These are phyloP conservation scores for Cisticola juncidis DNA, from an alignment of 2,113 vertebrate genomes.

Conservation along the genomic window DNA sequence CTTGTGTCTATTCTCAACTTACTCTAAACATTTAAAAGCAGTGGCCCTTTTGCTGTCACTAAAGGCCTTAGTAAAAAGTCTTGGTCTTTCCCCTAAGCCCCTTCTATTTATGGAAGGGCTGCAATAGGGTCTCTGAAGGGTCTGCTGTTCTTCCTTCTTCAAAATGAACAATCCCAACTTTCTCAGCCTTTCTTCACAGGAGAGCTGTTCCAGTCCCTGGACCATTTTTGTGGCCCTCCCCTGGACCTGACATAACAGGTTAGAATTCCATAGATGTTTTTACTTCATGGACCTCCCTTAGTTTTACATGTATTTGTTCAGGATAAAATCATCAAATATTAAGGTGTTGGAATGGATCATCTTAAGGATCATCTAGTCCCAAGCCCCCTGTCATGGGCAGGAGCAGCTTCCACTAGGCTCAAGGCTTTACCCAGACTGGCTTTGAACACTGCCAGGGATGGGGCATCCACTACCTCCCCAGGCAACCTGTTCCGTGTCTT, in stretches of 20 bases:
- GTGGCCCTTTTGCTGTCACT: neutral
- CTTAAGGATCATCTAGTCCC: neutral
- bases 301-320: neutral
- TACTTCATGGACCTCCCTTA: neutral
- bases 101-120: neutral
- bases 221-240: neutral
- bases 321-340: neutral
- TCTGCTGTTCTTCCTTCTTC: neutral
- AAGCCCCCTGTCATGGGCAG: neutral
- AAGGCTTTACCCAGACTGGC: neutral
- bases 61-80: neutral
- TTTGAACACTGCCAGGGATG: neutral
- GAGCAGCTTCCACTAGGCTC: neutral
- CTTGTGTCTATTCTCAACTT: neutral
- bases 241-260: neutral
- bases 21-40: accelerated
- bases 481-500: neutral
- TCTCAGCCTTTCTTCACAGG: neutral
- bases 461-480: neutral
- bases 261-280: neutral
- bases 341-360: neutral
- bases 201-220: neutral
- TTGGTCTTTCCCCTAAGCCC: neutral
- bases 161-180: neutral
- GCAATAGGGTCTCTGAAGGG: accelerated